Conservation (phyloP, 1,140 invertebrate genomes). For the Akabosia matsudoensis region DNA sequence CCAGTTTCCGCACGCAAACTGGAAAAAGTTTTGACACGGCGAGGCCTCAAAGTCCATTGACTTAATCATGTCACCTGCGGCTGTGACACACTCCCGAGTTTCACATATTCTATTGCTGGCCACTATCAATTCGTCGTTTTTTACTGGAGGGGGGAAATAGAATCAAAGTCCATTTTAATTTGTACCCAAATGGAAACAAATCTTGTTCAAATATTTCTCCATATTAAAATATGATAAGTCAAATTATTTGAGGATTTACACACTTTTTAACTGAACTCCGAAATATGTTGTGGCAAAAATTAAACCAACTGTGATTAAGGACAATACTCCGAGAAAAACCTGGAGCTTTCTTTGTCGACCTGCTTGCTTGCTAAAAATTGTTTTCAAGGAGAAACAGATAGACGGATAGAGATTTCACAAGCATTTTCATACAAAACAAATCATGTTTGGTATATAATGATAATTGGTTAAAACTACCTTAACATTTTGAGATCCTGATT, state of each 20-base stretch:
- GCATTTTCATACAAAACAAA: too few relatives aligned
- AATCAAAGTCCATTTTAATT: not conserved
- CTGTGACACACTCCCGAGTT: constrained; percentile 29
- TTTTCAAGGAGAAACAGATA: too few relatives aligned
- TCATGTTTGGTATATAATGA: too few relatives aligned
- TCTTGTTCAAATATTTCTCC: not conserved
- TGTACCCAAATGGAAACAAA: not conserved
- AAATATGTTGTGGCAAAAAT: constrained; percentile 23
- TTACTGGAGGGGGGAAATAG: not conserved
- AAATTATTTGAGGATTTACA: not conserved
- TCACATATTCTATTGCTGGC: constrained; percentile 8
- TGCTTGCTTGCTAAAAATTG: not conserved
- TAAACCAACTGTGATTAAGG: constrained; percentile 12
- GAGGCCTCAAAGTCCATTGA: constrained; percentile 39
- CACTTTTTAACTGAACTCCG: constrained; percentile 29
- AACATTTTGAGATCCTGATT: too few relatives aligned
- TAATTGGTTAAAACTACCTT: too few relatives aligned
- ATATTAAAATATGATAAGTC: not conserved
- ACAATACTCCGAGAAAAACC: constrained; percentile 7
- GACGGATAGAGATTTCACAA: too few relatives aligned
- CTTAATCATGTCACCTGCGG: constrained; percentile 37
- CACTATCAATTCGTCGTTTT: constrained; percentile 3
- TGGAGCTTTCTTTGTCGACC: constrained; percentile 22
- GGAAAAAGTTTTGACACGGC: constrained; percentile 52
- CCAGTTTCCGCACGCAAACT: constrained; percentile 52